Evolutionary conservation across 2,797 vertebrate genomes (phyloP).

Genomic region (Cyclura pinguis): DNA sequence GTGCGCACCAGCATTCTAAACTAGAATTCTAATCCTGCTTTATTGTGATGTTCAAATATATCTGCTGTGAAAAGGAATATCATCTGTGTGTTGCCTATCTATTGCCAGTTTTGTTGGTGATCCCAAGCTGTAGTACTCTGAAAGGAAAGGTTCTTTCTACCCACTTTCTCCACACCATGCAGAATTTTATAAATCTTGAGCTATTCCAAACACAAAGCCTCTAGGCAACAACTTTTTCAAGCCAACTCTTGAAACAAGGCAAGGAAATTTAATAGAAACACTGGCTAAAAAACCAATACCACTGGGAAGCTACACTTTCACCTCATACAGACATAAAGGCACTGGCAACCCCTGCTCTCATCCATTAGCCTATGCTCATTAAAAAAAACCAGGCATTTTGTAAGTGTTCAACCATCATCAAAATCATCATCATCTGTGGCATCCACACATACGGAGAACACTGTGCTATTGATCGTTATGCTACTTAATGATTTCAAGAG

Average conservation of each 20-base stretch:
- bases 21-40: no score
- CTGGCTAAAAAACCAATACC: background rate
- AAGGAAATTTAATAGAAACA: background rate
- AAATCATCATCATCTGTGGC: background rate
- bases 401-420: background rate
- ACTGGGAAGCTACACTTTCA: background rate
- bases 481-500: background rate
- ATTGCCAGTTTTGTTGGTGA: background rate
- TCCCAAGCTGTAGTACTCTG: background rate
- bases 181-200: background rate
- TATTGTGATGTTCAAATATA: no score
- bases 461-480: background rate
- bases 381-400: background rate
- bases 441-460: background rate
- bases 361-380: background rate
- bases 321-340: no score
- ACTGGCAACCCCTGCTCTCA: background rate
- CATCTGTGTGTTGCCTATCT: background rate
- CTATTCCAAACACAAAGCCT: background rate
- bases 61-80: no score
- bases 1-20: background rate
- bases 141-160: background rate
- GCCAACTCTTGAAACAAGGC: background rate
- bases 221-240: background rate
- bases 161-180: background rate